These are phyloP conservation scores for Sebastes umbrosus DNA, from an alignment of 2,797 vertebrate genomes.

Conservation along the genomic window DNA sequence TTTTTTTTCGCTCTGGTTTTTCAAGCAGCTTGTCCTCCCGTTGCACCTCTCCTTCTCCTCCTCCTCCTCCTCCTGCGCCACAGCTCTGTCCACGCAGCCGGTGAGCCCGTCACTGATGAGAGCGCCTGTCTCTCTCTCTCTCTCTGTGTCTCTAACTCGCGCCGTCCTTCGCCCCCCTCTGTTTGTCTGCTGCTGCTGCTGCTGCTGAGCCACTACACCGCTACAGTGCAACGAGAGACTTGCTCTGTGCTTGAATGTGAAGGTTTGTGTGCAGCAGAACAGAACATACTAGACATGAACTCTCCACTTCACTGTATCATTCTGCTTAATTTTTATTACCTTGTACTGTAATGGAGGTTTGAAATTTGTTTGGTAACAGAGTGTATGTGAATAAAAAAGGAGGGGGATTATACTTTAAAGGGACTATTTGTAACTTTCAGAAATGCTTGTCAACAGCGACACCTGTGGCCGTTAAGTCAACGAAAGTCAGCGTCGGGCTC, in stretches of 20 bases:
- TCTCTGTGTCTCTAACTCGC: conserved; percentile 51
- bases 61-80: conserved; percentile 67
- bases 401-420: neutral
- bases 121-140: conserved; percentile 61
- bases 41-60: conserved; percentile 48
- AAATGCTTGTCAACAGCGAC: too few relatives aligned
- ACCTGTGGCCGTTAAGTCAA: too few relatives aligned
- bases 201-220: conserved; percentile 42
- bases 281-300: neutral
- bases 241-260: conserved; percentile 13
- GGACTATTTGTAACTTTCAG: too few relatives aligned
- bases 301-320: too few relatives aligned
- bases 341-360: neutral
- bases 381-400: neutral
- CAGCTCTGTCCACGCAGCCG: conserved; percentile 65
- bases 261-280: conserved; percentile 14
- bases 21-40: conserved; percentile 51
- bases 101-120: conserved; percentile 67
- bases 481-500: too few relatives aligned
- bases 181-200: conserved; percentile 57
- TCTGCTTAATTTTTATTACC: neutral
- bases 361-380: neutral
- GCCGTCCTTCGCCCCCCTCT: conserved; percentile 59
- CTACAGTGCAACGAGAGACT: conserved; percentile 23
- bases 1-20: conserved; percentile 24